A percentile compares a stretch with the other conserved stretches of the same genome.
phyloP scores from a whole-genome alignment of 2,797 vertebrate genomes.

The Hydrophis major region DNA sequence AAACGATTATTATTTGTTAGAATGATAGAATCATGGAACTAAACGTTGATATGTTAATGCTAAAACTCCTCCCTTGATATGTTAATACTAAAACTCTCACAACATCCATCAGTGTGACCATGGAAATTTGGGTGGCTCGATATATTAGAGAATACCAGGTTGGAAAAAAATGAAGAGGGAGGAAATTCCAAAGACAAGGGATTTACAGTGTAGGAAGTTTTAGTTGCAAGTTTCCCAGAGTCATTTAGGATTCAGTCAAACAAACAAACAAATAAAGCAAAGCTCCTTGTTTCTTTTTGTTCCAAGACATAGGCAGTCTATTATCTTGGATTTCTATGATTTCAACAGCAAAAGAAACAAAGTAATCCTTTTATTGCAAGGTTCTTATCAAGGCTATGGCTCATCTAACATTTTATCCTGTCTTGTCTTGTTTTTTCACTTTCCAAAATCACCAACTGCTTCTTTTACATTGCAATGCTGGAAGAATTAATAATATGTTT shows the following conservation, averaged over 20 bases:
- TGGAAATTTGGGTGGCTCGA: not conserved
- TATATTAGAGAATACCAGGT: not conserved
- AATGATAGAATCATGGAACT: not conserved
- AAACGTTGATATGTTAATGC: too few species aligned
- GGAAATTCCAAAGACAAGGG: not conserved
- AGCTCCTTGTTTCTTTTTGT: not conserved
- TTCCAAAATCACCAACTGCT: conserved; percentile 55
- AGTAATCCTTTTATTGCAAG: accelerated
- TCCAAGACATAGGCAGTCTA: not conserved
- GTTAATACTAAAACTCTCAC: not conserved
- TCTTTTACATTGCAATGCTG: conserved; percentile 47
- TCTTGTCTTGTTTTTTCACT: conserved; percentile 57
- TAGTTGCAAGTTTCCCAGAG: not conserved
- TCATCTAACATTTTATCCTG: conserved; percentile 47
- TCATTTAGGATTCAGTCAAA: not conserved
- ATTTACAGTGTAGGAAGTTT: not conserved
- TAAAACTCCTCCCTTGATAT: not conserved
- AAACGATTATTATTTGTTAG: not conserved
- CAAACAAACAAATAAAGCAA: not conserved
- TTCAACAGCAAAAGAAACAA: conserved; percentile 23
- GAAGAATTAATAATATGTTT: conserved; percentile 53
- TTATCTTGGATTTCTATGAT: not conserved
- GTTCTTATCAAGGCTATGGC: conserved; percentile 16
- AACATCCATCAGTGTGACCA: not conserved
- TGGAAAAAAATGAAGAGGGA: not conserved